These are phyloP conservation scores for Cephus spinipes DNA, from an alignment of 2,888 invertebrate species.

Conservation along the genomic window DNA sequence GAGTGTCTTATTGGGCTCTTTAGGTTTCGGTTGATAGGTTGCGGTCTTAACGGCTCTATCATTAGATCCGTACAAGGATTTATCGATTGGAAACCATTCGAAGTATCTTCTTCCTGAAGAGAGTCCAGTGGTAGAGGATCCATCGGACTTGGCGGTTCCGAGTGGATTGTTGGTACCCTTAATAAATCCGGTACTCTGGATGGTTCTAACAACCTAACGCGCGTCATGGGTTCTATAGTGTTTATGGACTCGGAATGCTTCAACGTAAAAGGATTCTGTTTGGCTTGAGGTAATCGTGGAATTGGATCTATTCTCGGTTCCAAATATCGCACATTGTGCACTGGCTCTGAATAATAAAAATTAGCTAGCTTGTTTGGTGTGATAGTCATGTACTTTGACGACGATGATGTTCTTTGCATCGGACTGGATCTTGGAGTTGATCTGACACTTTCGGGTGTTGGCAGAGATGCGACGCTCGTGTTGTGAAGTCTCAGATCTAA, in stretches of 20 bases:
- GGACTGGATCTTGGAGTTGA: slow-evolving; percentile 28
- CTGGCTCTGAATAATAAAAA: slow-evolving; percentile 33
- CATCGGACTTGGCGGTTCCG: slow-evolving; percentile 60
- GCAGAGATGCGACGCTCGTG: slow-evolving; percentile 37
- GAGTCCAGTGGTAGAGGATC: slow-evolving; percentile 50
- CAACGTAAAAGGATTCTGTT: slow-evolving; percentile 38
- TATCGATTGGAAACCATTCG: slow-evolving; percentile 18
- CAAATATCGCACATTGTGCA: not conserved
- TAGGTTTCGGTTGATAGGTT: slow-evolving; percentile 5
- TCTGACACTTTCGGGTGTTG: slow-evolving; percentile 31
- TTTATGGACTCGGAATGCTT: slow-evolving; percentile 50
- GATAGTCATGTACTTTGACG: slow-evolving; percentile 42
- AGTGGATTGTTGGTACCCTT: slow-evolving; percentile 53
- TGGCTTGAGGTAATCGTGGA: slow-evolving; percentile 25
- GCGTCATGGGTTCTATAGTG: slow-evolving; percentile 35
- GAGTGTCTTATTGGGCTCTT: slow-evolving; percentile 49
- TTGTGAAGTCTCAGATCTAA: slow-evolving; percentile 35
- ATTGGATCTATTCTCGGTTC: slow-evolving; percentile 21
- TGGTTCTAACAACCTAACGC: slow-evolving; percentile 39
- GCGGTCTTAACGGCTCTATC: slow-evolving; percentile 11
- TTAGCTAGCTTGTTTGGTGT: slow-evolving; percentile 52
- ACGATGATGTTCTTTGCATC: slow-evolving; percentile 19
- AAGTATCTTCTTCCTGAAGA: slow-evolving; percentile 37
- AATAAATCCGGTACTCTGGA: slow-evolving; percentile 43
- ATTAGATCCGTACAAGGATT: slow-evolving; percentile 13